Conservation (phyloP, 2,888 invertebrate species). For the Platerodrilus igneus region DNA sequence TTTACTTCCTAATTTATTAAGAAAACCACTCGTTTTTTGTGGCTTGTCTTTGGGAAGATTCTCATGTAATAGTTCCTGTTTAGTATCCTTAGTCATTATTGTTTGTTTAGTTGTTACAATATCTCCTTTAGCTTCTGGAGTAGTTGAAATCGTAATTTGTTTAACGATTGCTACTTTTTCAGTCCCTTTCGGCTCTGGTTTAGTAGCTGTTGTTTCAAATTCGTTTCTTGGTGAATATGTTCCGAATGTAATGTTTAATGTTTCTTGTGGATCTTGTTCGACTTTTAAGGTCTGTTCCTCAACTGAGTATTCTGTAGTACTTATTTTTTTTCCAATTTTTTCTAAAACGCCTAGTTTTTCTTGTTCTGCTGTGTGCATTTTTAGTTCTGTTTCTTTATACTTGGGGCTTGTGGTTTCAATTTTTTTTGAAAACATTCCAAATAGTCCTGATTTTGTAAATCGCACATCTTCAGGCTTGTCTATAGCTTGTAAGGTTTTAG, state of each 20-base stretch:
- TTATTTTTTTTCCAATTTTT: slow-evolving; percentile 19
- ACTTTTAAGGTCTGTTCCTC: no score
- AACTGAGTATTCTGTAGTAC: slow-evolving; percentile 4
- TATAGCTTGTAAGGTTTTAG: background rate
- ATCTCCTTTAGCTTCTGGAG: background rate
- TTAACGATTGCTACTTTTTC: background rate
- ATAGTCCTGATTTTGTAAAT: slow-evolving; percentile 10
- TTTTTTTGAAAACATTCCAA: slow-evolving; percentile 16
- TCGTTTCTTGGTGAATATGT: background rate
- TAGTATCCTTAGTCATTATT: background rate
- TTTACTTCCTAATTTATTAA: slow-evolving; percentile 14
- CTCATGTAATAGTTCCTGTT: background rate
- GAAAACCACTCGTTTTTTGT: slow-evolving; percentile 8
- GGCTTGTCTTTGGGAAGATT: background rate
- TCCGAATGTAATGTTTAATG: background rate
- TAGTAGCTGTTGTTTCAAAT: background rate
- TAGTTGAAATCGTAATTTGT: background rate
- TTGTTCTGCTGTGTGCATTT: slow-evolving; percentile 1
- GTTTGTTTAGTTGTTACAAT: background rate
- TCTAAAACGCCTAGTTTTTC: slow-evolving; percentile 17
- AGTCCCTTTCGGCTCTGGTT: background rate
- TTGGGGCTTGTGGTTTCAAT: slow-evolving; percentile 12
- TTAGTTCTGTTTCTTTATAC: slow-evolving; percentile 9
- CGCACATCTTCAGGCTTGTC: slow-evolving; percentile 3
- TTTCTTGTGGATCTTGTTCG: no score